Evolutionary conservation across 2,797 vertebrate species (phyloP), one percentile per base, ranked within the genome.

Genomic region (Onychomys leucogaster): DNA sequence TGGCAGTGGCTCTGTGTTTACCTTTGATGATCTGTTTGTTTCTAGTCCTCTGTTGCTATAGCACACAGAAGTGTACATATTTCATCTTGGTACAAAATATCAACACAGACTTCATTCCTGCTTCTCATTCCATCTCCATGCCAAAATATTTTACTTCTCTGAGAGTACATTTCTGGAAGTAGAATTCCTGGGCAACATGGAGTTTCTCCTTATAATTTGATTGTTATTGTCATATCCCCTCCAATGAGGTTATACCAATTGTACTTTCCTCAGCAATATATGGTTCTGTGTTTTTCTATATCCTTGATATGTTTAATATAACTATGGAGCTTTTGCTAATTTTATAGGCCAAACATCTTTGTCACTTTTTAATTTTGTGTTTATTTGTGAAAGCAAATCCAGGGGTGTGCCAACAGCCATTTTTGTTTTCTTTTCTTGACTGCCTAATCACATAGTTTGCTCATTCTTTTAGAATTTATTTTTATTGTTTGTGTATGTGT

Each of bases 321-420:
- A 75, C 9, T 94, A 82, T 82, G 34, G 43, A 73, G 89, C 67
- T 65, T 87, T 73, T 77, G 34, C 55, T 49, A 2, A 46, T 77
- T 37, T 55, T 90, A 6, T 13, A 65, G 23, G 5, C 76, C 80
- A 96, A 85, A 9, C 27, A 63, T 75, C 41, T 19, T 73, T 81
- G 12, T 55, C 82, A 8, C 87, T 76, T 55, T 43, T 69, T 32
- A 71, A 83, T 49, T 73, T 87, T 85, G n/a, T 34, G 17, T 83
- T 59, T 75, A 41, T 94, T 87, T 93, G 19, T 67, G 46, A 88
- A 59, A 83, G 43, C 55, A 16, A 97, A 76, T n/a, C 41, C 49
- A 80, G 10, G 27, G 17, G 81, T 19, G 27, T 43, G 75, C 65
- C 52, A 52, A 76, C 37, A 80, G 27, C 3, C 37, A 69, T 61